Evolutionary conservation across 1,140 invertebrate species (phyloP).

Genomic region (Caligus rogercresseyi): DNA sequence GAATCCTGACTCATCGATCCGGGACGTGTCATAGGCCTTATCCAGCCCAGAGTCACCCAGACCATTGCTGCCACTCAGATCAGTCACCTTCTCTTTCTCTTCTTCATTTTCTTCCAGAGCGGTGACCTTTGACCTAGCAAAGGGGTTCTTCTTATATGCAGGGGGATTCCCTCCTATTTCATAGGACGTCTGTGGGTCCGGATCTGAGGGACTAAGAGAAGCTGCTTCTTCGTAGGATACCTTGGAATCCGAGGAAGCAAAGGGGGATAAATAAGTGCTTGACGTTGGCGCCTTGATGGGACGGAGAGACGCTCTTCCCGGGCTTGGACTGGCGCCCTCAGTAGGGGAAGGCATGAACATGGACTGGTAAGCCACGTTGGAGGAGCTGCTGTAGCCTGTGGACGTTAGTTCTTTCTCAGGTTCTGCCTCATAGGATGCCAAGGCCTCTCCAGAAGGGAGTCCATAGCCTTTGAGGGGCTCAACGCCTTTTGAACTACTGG

Average conservation of each 20-base stretch:
- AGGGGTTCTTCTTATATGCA: neutral
- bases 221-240: neutral
- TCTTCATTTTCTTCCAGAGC: neutral
- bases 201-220: neutral
- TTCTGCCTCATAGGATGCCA: neutral
- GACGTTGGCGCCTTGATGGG: neutral
- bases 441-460: neutral
- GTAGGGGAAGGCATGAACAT: neutral
- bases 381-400: neutral
- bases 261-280: neutral
- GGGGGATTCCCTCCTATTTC: neutral
- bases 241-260: neutral
- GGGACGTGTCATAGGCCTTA: neutral
- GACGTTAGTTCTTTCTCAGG: neutral
- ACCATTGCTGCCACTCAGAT: neutral
- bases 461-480: neutral
- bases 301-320: neutral
- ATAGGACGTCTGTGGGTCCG: neutral
- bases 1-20: neutral
- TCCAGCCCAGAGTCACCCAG: neutral
- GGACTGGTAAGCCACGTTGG: neutral
- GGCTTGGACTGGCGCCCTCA: neutral
- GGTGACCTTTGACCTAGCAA: neutral
- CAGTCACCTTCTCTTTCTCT: no score
- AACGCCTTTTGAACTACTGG: neutral